Conservation (phyloP, 2,113 vertebrate genomes). For the Platanista minor region DNA sequence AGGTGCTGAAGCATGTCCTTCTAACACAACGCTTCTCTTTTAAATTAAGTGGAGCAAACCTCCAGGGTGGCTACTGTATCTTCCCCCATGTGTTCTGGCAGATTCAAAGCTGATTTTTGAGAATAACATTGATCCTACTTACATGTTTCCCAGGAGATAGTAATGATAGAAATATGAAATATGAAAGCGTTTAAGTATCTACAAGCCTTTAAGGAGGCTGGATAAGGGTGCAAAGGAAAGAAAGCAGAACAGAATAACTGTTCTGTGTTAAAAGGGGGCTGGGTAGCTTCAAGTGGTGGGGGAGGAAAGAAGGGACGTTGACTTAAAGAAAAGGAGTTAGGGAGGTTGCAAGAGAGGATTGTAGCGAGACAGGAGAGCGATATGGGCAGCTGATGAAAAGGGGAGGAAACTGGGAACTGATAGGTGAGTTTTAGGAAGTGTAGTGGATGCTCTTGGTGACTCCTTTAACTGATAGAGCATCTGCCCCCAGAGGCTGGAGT, state of each 20-base stretch:
- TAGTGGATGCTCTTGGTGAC: rapidly evolving
- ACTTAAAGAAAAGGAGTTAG: neutral
- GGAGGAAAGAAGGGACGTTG: neutral
- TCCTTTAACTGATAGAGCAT: neutral
- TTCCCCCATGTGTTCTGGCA: neutral
- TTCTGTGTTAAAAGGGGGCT: neutral
- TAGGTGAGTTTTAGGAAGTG: neutral
- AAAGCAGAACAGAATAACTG: neutral
- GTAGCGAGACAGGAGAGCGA: neutral
- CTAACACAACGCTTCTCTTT: neutral
- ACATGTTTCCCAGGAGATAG: neutral
- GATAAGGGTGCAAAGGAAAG: neutral
- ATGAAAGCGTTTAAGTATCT: neutral
- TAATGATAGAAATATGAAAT: slow-evolving; percentile 16
- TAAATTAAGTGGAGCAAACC: neutral
- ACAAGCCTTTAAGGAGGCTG: neutral
- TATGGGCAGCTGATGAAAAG: neutral
- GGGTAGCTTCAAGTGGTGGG: neutral
- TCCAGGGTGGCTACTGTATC: neutral
- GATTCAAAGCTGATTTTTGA: neutral
- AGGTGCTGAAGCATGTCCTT: neutral
- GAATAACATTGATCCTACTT: neutral
- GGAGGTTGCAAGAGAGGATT: neutral
- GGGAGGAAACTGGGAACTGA: neutral
- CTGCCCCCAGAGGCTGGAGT: too few species aligned